Conservation (phyloP, 2,888 invertebrate species). For the Nephrotoma flavescens region DNA sequence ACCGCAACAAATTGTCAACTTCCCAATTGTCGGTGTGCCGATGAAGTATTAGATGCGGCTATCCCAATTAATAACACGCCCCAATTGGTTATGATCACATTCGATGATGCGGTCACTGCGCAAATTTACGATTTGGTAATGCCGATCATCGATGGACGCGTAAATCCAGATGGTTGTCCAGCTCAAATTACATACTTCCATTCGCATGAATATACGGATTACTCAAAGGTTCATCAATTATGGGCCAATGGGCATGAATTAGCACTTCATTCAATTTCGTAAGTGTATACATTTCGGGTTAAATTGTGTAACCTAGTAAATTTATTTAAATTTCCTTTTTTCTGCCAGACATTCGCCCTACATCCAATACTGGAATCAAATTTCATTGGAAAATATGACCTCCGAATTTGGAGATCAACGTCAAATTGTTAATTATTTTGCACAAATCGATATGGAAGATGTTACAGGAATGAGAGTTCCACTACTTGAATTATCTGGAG, state of each 20-base stretch:
- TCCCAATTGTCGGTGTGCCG: conserved; percentile 27
- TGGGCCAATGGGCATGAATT: conserved; percentile 45
- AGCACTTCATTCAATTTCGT: conserved; percentile 49
- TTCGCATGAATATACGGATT: conserved; percentile 59
- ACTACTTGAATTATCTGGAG: conserved; percentile 39
- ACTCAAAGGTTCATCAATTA: conserved; percentile 42
- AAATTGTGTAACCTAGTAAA: neutral
- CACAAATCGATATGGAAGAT: conserved; percentile 30
- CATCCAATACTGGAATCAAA: conserved; percentile 35
- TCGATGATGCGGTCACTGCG: conserved; percentile 47
- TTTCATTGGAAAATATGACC: conserved; percentile 34
- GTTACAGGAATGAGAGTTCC: conserved; percentile 39
- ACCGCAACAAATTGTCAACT: conserved; percentile 1
- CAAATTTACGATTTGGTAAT: conserved; percentile 40
- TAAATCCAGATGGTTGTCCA: conserved; percentile 49
- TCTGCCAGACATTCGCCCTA: neutral
- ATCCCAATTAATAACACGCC: conserved; percentile 21
- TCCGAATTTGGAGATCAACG: conserved; percentile 46
- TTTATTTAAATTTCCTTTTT: neutral
- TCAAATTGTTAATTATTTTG: conserved; percentile 31
- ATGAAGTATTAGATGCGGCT: conserved; percentile 18
- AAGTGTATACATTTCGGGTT: neutral
- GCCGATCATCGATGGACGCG: conserved; percentile 34
- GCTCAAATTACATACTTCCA: conserved; percentile 53
- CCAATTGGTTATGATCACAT: conserved; percentile 45